phyloP scores from a whole-genome alignment of 1,140 invertebrate genomes.

The Orius laevigatus region DNA sequence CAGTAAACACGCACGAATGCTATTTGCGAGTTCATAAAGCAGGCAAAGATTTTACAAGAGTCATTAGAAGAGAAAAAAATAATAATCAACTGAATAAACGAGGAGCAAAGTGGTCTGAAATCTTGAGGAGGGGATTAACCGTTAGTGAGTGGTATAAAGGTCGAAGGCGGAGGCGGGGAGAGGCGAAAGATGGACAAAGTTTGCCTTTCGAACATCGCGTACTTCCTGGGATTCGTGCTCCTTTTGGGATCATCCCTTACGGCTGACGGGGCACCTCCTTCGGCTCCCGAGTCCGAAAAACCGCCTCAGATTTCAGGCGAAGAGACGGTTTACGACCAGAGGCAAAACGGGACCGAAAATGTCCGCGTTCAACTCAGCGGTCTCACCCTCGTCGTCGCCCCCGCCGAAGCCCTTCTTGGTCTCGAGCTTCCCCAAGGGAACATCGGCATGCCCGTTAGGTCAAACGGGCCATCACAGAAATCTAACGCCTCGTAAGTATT shows the following conservation, averaged over 20 bases:
- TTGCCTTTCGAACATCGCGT: no score
- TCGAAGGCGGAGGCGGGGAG: conserved; percentile 16
- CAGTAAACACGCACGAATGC: no score
- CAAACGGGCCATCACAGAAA: conserved; percentile 7
- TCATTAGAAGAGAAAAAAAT: neutral
- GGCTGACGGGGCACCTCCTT: no score
- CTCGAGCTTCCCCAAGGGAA: conserved; percentile 2
- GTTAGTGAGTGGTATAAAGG: conserved; percentile 10
- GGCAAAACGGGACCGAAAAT: conserved; percentile 53
- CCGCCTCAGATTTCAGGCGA: neutral
- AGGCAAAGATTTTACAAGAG: neutral
- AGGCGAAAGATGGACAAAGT: conserved; percentile 10
- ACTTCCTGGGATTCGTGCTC: no score
- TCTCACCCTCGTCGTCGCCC: conserved; percentile 42
- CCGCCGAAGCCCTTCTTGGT: conserved; percentile 30
- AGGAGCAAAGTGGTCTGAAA: neutral
- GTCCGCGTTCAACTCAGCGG: conserved; percentile 45
- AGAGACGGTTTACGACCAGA: conserved; percentile 36
- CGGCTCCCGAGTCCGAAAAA: no score
- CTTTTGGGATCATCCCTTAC: no score
- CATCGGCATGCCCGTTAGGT: conserved; percentile 4
- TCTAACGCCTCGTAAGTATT: conserved; percentile 4
- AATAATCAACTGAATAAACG: neutral
- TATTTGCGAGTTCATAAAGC: no score
- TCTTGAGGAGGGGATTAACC: neutral